Evolutionary conservation across 2,888 invertebrate species (phyloP), one percentile per base, ranked within the genome.

Genomic region (Dicranocentrus wangi): DNA sequence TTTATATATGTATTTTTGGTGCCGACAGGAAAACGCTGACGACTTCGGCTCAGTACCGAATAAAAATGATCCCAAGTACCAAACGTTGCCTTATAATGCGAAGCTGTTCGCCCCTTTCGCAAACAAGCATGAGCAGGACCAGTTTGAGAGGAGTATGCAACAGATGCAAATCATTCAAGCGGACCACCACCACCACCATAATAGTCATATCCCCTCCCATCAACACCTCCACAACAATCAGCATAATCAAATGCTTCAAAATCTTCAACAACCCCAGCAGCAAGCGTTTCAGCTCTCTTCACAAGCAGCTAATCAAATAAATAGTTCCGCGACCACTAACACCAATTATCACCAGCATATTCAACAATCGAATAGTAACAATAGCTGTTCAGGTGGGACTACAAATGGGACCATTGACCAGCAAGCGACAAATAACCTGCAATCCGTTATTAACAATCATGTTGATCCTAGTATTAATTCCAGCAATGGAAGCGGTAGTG

Each of bases 11-110:
- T 23, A 21, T 47, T 5, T 17, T 61, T 28, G 32, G n/a, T 32
- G n/a, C 19, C 23, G 13, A 27, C 80, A 87, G 86, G 86, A 87
- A 43, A 85, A 84, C 83, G 61, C 87, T 84, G 85, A 87, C 51
- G 83, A 88, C 28, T 87, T 87, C 68, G 87, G 88, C 85, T 94
- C 94, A 88, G 92, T 92, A 81, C 92, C 94, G 27, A 94, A 93
- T 87, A 95, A 95, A 89, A 93, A 93, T 75, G 95, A 96, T 89
- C 95, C 94, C 53, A 97, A 95, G 90, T 96, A 95, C 90, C 96
- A 96, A 90, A 95, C 95, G 28, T 90, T 96, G 89, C 96, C 96
- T 87, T 94, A 95, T 90, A 96, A 93, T 88, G 95, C 94, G 13
- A 86, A 85, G 69, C 75, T 85, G 47, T 85, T 85, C 60, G 82